Percentiles rank a stretch among this genome's conserved stretches.
Conservation (phyloP, 2,888 invertebrate genomes). For the Drosophila siamana region DNA sequence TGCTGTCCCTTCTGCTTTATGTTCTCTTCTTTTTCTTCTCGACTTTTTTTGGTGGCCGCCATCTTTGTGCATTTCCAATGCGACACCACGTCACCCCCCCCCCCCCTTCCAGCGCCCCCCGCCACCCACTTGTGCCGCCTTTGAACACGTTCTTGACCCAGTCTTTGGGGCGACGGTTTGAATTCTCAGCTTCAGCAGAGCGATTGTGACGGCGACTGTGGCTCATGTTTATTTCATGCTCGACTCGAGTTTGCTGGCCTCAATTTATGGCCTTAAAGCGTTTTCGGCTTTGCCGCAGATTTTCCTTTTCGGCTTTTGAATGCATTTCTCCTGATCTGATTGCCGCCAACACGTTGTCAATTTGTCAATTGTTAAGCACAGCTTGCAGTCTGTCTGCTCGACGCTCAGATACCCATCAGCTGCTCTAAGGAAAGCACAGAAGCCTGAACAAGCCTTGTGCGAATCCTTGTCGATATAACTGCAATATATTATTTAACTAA, state of each 20-base stretch:
- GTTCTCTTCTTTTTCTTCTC: slow-evolving; percentile 2
- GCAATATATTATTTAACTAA: no score
- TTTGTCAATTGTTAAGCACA: not conserved
- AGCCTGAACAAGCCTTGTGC: no score
- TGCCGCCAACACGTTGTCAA: not conserved
- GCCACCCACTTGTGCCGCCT: not conserved
- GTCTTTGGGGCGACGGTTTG: slow-evolving; percentile 3
- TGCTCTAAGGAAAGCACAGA: no score
- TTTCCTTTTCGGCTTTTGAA: slow-evolving; percentile 12
- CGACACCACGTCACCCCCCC: no score
- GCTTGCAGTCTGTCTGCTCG: not conserved
- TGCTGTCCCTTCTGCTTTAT: slow-evolving; percentile 1
- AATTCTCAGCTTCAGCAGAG: not conserved
- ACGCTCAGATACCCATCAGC: not conserved
- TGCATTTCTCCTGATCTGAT: slow-evolving; percentile 25
- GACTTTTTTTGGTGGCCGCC: slow-evolving; percentile 5
- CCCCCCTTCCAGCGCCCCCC: no score
- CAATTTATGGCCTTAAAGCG: slow-evolving; percentile 32
- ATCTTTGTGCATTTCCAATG: slow-evolving; percentile 61
- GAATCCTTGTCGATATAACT: no score
- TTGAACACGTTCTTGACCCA: slow-evolving; percentile 7
- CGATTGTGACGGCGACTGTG: not conserved
- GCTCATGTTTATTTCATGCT: slow-evolving; percentile 31
- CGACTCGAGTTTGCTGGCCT: slow-evolving; percentile 29
- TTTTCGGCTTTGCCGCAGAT: not conserved